These are phyloP conservation scores for Geophilus truncorum DNA, from an alignment of 2,888 invertebrate species.

Conservation along the genomic window DNA sequence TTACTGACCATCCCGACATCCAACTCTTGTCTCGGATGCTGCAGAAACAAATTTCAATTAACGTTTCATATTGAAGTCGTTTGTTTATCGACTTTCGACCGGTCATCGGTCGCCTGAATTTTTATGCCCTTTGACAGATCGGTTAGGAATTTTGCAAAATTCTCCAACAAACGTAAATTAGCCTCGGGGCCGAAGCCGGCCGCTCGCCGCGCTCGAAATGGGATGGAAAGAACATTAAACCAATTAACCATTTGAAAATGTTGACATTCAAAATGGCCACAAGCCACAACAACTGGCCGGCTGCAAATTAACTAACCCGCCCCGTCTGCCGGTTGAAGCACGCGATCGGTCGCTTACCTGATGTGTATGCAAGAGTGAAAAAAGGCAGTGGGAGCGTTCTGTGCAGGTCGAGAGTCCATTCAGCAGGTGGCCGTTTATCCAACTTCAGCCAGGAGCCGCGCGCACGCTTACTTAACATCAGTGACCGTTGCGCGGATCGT, in stretches of 20 bases:
- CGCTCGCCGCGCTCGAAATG: neutral
- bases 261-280: conserved; percentile 25
- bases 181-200: no score
- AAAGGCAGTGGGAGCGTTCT: neutral
- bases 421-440: conserved; percentile 27
- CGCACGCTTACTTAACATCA: conserved; percentile 1
- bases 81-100: no score
- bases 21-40: neutral
- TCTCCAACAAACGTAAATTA: no score
- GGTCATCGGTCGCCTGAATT: no score
- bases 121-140: no score
- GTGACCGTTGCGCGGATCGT: conserved; percentile 9
- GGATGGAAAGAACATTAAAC: neutral
- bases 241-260: conserved; percentile 7
- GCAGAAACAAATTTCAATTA: neutral
- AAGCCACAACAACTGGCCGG: conserved; percentile 14
- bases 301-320: conserved; percentile 20
- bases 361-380: neutral
- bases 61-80: no score
- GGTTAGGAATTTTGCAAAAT: no score
- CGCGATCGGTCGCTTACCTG: conserved; percentile 1
- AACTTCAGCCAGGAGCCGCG: conserved; percentile 11
- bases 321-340: neutral
- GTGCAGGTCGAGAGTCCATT: conserved; percentile 12
- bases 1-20: neutral